Conservation (phyloP, 2,888 invertebrate genomes). For the Ditylenchus weischeri region DNA sequence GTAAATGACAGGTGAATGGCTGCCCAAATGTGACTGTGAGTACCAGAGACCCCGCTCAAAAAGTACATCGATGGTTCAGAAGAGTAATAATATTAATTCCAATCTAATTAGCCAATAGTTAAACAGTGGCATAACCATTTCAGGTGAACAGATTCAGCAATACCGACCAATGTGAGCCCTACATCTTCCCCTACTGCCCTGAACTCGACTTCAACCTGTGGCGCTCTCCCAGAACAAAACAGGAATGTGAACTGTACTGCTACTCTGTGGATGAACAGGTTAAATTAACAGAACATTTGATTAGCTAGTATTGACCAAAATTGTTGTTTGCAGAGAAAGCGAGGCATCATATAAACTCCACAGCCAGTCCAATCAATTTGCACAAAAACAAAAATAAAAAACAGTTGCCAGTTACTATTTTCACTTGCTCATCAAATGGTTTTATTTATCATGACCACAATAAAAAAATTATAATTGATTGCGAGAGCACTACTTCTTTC, state of each 20-base stretch:
- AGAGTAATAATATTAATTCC: slow-evolving; percentile 35
- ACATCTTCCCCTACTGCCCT: slow-evolving; percentile 58
- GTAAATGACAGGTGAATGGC: slow-evolving; percentile 37
- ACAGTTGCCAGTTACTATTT: too few species aligned
- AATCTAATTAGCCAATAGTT: too few species aligned
- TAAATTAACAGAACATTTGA: slow-evolving; percentile 43
- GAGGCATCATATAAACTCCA: slow-evolving; percentile 41
- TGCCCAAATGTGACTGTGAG: slow-evolving; percentile 57
- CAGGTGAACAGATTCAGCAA: slow-evolving; percentile 58
- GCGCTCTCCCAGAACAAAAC: slow-evolving; percentile 57
- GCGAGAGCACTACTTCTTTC: too few species aligned
- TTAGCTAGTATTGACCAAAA: slow-evolving; percentile 41
- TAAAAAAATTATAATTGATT: too few species aligned
- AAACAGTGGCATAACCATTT: slow-evolving; percentile 2
- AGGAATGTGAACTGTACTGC: slow-evolving; percentile 58
- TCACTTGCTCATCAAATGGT: too few species aligned
- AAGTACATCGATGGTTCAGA: slow-evolving; percentile 58
- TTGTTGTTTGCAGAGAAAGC: slow-evolving; percentile 42
- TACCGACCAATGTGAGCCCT: slow-evolving; percentile 57
- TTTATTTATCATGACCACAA: too few species aligned
- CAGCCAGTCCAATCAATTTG: too few species aligned
- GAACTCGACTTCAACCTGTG: slow-evolving; percentile 58
- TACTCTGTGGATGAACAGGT: slow-evolving; percentile 29
- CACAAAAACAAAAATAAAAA: too few species aligned
- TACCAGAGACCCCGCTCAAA: slow-evolving; percentile 55